Conservation (phyloP, 2,113 vertebrate species). For the Saguinus midas region DNA sequence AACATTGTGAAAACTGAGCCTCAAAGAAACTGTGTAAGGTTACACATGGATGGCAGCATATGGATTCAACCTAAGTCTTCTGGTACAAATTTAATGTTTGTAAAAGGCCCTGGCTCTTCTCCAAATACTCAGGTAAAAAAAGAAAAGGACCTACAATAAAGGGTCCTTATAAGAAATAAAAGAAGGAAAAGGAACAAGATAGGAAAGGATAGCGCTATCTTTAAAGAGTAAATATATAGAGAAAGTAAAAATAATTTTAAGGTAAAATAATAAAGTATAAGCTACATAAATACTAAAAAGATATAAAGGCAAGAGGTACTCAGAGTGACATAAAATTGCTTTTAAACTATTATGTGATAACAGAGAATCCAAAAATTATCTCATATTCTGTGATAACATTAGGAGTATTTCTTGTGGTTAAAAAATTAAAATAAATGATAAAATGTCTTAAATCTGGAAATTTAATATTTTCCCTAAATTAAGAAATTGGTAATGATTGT, state of each 20-base stretch:
- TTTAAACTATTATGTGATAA: not conserved
- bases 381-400: not conserved
- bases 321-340: not conserved
- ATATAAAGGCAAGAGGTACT: not conserved
- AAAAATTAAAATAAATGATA: not conserved
- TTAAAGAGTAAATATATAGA: not conserved
- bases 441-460: constrained; percentile 3
- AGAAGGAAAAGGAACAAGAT: not conserved
- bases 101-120: not conserved
- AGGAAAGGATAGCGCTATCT: not conserved
- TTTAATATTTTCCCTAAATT: not conserved
- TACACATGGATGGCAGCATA: not conserved
- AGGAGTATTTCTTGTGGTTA: not conserved
- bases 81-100: not conserved
- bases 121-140: not conserved
- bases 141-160: not conserved
- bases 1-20: not conserved
- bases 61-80: not conserved
- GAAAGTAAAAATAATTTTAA: not conserved
- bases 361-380: not conserved
- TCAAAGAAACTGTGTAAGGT: not conserved
- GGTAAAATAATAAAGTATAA: constrained; percentile 4
- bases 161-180: not conserved
- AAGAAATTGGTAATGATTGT: not conserved
- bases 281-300: not conserved